Evolutionary conservation across 2,797 vertebrate species (phyloP).

Genomic region (Peromyscus eremicus): DNA sequence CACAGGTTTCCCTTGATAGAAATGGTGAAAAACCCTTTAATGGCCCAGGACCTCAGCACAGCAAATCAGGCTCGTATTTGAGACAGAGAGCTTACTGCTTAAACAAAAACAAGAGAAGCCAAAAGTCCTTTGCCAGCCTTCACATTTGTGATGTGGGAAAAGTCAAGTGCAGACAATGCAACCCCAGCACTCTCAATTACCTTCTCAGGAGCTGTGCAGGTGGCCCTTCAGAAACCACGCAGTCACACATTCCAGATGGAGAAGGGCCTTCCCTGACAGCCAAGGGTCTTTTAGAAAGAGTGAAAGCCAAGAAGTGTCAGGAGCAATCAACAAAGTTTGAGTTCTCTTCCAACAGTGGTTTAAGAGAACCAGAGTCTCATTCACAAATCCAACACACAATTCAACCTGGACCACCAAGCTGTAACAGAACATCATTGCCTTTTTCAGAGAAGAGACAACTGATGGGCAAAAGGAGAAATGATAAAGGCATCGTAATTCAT

Average conservation of each 20-base stretch:
- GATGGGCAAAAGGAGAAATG: constrained; percentile 86
- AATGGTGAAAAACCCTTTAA: constrained; percentile 76
- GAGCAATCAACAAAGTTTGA: constrained; percentile 67
- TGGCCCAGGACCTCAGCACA: constrained; percentile 74
- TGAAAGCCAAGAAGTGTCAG: constrained; percentile 85
- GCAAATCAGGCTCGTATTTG: constrained; percentile 73
- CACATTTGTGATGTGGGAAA: constrained; percentile 67
- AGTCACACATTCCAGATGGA: constrained; percentile 65
- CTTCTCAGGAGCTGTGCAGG: constrained; percentile 67
- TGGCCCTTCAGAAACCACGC: constrained; percentile 75
- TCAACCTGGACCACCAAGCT: constrained; percentile 74
- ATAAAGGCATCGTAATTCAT: constrained; percentile 81
- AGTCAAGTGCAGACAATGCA: constrained; percentile 55
- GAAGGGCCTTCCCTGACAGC: constrained; percentile 85
- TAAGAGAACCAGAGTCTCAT: constrained; percentile 76
- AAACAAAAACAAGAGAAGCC: constrained; percentile 70
- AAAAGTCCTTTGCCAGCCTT: constrained; percentile 53
- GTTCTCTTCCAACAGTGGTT: constrained; percentile 74
- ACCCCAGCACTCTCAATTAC: constrained; percentile 58
- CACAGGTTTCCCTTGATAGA: constrained; percentile 76
- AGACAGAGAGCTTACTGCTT: constrained; percentile 80
- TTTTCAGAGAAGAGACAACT: constrained; percentile 91
- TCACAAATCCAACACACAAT: constrained; percentile 76
- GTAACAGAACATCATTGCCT: constrained; percentile 85
- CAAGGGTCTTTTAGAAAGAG: constrained; percentile 87